Conservation (phyloP, 2,113 vertebrate species). For the Columba livia region DNA sequence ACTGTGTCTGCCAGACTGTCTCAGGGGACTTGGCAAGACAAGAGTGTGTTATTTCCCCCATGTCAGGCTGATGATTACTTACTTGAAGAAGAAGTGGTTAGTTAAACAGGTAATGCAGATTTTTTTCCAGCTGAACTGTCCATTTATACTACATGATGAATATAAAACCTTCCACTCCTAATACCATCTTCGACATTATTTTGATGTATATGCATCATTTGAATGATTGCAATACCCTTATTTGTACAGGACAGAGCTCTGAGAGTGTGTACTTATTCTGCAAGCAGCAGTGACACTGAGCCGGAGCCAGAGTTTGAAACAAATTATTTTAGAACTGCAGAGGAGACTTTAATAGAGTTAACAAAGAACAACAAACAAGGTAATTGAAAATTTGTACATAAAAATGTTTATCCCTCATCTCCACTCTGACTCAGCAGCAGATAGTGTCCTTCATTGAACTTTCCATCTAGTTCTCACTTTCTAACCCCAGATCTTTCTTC, state of each 20-base stretch:
- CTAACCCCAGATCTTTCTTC: constrained; percentile 4
- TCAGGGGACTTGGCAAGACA: not conserved
- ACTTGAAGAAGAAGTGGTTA: not conserved
- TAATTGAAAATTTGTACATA: constrained; percentile 38
- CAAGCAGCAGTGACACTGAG: constrained; percentile 69
- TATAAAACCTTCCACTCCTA: not conserved
- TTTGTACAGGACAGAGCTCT: constrained; percentile 66
- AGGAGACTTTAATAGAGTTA: constrained; percentile 60
- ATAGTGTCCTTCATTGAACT: constrained; percentile 2
- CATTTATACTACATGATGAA: not conserved
- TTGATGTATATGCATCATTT: not conserved
- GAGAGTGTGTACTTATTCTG: constrained; percentile 67
- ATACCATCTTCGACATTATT: not conserved
- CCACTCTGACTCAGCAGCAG: not conserved
- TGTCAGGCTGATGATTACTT: not conserved
- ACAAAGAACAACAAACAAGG: constrained; percentile 70
- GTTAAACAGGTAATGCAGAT: not conserved
- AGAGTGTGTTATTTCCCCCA: not conserved
- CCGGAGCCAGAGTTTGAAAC: constrained; percentile 59
- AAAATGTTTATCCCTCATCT: not conserved
- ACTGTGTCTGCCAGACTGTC: not conserved
- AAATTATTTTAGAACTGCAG: constrained; percentile 53
- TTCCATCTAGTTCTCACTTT: not conserved
- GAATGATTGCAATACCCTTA: not conserved
- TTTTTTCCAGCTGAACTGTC: not conserved